Base-by-base conservation (phyloP, 2,888 invertebrate genomes). In the Himalopsyche tibetana region DNA sequence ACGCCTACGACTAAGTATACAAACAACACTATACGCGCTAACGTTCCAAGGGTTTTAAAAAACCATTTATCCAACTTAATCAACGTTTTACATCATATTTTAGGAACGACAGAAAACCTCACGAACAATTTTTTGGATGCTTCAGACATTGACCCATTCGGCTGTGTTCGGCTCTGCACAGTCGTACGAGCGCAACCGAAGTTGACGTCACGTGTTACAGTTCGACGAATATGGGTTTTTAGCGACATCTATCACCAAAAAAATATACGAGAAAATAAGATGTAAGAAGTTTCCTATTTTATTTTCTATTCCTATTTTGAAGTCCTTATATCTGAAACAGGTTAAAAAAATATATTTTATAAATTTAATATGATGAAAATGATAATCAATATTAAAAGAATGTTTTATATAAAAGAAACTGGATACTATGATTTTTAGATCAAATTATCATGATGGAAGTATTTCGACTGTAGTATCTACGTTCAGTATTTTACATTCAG, bases 61-160 rank as follows among this genome's bases (percentile, higher is more conserved):
- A 92, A 93, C 91, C 93, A 93, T 93, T 93, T 93, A 93, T 92
- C 91, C 92, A 92, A 92, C 91, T 92, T 92, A 56, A 82, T 93
- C 92, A 91, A 91, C 92, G 92, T 92, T 93, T 93, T 93, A 93
- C 93, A 93, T 93, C 92, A 93, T 92, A 89, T 92, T 88, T 85
- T 86, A 85, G 83, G 89, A 87, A 87, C 88, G 87, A 88, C 89
- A 88, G 88, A 86, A 86, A 86, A 85, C 85, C 87, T 74, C 86
- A 85, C 92, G 90, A 93, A 94, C 94, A 94, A 94, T 95, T 92
- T 94, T 94, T 94, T 92, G 92, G 93, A 93, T 93, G 93, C 94
- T 93, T 94, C 95, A 94, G 95, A 95, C 95, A 94, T 94, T 94
- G 94, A 94, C 94, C 94, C 92, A 92, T 94, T 96, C 95, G 95